phyloP scores from a whole-genome alignment of 2,113 vertebrate species.

The Poicephalus gulielmi region DNA sequence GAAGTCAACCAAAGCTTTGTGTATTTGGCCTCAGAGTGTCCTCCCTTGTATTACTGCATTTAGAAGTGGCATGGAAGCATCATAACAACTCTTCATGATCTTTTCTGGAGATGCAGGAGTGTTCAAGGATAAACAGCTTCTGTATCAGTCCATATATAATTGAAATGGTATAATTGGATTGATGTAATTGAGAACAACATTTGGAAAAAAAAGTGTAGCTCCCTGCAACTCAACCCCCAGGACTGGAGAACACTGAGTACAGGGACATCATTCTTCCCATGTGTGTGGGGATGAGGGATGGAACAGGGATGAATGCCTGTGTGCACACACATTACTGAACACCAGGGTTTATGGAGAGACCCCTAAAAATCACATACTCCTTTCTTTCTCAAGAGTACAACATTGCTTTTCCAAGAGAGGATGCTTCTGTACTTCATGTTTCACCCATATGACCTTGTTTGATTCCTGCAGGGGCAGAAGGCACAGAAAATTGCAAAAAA shows the following conservation, averaged over 20 bases:
- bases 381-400: neutral
- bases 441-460: neutral
- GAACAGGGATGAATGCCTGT: neutral
- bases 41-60: neutral
- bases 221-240: neutral
- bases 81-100: neutral
- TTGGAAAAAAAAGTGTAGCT: neutral
- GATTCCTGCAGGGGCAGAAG: neutral
- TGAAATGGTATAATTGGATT: neutral
- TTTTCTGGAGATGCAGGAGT: neutral
- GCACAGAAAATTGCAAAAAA: neutral
- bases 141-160: rapidly evolving
- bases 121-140: neutral
- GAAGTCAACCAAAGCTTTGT: neutral
- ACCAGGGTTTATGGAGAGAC: neutral
- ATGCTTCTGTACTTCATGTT: neutral
- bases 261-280: neutral
- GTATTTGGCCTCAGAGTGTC: neutral
- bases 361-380: neutral
- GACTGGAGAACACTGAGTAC: neutral
- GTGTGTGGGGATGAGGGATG: rapidly evolving
- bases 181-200: neutral
- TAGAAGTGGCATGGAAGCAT: neutral
- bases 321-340: neutral
- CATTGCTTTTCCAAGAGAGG: neutral